These are phyloP conservation scores for Tarsius wallacei DNA, from an alignment of 2,797 vertebrate species.

Conservation along the genomic window DNA sequence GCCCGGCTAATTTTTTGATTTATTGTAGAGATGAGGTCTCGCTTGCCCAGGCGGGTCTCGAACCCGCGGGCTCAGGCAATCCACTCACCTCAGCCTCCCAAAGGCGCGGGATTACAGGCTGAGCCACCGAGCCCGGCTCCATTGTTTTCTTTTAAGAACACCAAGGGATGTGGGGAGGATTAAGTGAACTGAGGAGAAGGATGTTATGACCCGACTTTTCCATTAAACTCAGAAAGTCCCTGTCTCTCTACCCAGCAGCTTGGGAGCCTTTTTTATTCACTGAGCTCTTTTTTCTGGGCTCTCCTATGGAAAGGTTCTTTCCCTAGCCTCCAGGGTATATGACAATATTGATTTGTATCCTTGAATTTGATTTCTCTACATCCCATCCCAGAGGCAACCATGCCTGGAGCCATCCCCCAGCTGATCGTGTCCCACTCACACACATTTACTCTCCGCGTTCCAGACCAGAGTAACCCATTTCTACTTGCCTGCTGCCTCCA, in stretches of 20 bases:
- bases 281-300: background rate
- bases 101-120: background rate
- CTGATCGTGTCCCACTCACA: background rate
- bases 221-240: background rate
- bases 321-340: background rate
- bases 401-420: background rate
- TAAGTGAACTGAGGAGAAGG: background rate
- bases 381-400: background rate
- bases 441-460: too few species aligned
- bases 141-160: background rate
- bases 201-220: background rate
- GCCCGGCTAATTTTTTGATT: too few species aligned
- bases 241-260: background rate
- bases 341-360: background rate
- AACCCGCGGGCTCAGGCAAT: background rate
- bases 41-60: too few species aligned
- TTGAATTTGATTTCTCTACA: slow-evolving; percentile 8
- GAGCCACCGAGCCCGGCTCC: background rate
- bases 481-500: fast-evolving
- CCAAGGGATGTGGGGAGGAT: background rate
- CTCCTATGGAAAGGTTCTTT: background rate
- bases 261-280: background rate
- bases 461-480: background rate
- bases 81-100: background rate
- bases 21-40: too few species aligned